These are phyloP conservation scores for Drosophila nr. perissopoda DNA, from an alignment of 2,888 invertebrate genomes.

Conservation along the genomic window DNA sequence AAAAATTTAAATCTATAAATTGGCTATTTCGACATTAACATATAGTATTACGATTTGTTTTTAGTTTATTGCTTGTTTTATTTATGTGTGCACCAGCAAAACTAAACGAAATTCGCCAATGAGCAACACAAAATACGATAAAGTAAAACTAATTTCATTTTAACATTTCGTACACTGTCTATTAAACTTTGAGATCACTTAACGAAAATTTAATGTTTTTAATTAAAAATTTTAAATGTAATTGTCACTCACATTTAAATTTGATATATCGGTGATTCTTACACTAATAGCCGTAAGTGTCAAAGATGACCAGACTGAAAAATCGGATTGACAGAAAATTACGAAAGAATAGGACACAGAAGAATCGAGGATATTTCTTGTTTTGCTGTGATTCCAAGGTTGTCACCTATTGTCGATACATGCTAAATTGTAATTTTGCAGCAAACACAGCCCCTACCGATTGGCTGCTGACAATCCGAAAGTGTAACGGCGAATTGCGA, in stretches of 20 bases:
- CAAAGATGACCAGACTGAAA: not conserved
- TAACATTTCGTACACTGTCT: not conserved
- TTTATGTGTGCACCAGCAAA: not conserved
- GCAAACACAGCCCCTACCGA: too few relatives aligned
- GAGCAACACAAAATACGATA: not conserved
- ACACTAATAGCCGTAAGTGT: not conserved
- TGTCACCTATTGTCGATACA: not conserved
- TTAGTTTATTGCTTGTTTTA: not conserved
- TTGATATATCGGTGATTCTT: not conserved
- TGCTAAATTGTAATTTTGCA: not conserved
- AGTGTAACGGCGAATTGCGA: not conserved
- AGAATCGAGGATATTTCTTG: not conserved
- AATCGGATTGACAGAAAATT: not conserved
- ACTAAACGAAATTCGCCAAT: not conserved
- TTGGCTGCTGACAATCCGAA: not conserved
- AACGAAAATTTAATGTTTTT: not conserved
- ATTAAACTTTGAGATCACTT: not conserved
- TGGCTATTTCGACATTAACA: not conserved
- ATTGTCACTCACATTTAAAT: not conserved
- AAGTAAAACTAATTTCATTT: not conserved
- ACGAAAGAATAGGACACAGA: conserved; percentile 1
- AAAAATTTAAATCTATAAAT: not conserved
- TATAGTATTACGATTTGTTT: not conserved
- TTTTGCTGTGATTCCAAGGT: not conserved
- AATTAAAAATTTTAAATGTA: not conserved